Conservation (phyloP, 2,797 vertebrate genomes). For the Liasis olivaceus region DNA sequence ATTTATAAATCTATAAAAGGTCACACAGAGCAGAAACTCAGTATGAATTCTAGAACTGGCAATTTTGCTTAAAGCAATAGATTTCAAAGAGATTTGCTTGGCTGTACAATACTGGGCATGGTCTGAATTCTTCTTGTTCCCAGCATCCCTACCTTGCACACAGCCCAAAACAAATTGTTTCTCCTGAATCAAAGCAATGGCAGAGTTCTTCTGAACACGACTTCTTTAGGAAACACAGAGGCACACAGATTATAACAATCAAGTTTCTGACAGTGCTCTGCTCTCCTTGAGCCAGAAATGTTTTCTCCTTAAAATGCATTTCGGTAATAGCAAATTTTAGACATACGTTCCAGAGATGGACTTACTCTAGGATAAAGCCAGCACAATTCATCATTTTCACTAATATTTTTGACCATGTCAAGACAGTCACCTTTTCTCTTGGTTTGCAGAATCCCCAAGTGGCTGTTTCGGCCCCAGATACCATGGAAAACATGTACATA, state of each 20-base stretch:
- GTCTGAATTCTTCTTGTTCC: fast-evolving
- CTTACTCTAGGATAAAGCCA: not conserved
- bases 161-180: not conserved
- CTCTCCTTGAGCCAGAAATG: not conserved
- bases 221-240: not conserved
- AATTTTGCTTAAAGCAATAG: not conserved
- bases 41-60: not conserved
- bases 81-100: not conserved
- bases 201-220: not conserved
- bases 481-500: too few relatives aligned
- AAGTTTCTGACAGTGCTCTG: not conserved
- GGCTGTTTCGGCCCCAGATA: not conserved
- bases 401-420: constrained; percentile 9
- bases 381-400: not conserved
- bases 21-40: not conserved
- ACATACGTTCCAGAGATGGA: not conserved
- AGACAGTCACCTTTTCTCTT: not conserved
- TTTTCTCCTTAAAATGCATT: not conserved
- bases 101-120: constrained; percentile 22
- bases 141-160: not conserved
- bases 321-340: constrained; percentile 1
- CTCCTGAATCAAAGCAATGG: constrained; percentile 29
- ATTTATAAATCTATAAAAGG: not conserved
- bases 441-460: not conserved
- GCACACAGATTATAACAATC: not conserved